These are phyloP conservation scores for Epistrophe eligans DNA, from an alignment of 2,888 invertebrate species.

Conservation along the genomic window DNA sequence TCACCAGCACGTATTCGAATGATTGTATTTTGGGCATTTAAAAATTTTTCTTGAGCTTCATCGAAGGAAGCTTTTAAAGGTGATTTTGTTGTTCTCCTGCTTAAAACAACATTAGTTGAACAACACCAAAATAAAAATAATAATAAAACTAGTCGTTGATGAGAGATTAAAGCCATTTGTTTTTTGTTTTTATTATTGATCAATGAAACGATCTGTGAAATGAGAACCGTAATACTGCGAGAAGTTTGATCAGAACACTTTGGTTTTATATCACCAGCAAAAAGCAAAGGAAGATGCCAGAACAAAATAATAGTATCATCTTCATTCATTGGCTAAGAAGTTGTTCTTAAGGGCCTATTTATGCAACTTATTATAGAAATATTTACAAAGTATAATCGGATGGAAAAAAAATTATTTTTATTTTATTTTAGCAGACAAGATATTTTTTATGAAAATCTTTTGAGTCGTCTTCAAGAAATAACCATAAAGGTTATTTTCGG, in stretches of 20 bases:
- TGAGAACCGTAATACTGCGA: constrained; percentile 10
- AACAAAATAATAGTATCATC: background rate
- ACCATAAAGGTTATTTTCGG: too few relatives aligned
- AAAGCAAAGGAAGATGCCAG: background rate
- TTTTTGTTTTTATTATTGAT: background rate
- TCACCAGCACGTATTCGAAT: constrained; percentile 16
- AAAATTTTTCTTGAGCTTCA: constrained; percentile 21
- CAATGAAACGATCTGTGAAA: background rate
- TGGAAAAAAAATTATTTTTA: too few relatives aligned
- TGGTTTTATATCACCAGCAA: background rate
- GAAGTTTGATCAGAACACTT: background rate
- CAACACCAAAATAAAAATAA: background rate
- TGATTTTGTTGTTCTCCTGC: background rate
- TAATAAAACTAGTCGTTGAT: background rate
- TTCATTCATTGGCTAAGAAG: background rate
- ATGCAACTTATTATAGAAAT: background rate
- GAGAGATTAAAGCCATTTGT: background rate
- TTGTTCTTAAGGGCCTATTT: background rate
- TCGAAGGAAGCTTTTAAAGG: background rate
- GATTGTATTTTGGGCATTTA: constrained; percentile 9
- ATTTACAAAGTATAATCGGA: too few relatives aligned
- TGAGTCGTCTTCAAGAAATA: too few relatives aligned
- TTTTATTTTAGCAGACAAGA: too few relatives aligned
- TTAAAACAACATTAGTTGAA: background rate
- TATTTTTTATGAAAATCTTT: too few relatives aligned